A percentile compares a stretch with the other conserved stretches of the same genome.
phyloP scores from a whole-genome alignment of 2,113 vertebrate species.

The Centropus bengalensis region DNA sequence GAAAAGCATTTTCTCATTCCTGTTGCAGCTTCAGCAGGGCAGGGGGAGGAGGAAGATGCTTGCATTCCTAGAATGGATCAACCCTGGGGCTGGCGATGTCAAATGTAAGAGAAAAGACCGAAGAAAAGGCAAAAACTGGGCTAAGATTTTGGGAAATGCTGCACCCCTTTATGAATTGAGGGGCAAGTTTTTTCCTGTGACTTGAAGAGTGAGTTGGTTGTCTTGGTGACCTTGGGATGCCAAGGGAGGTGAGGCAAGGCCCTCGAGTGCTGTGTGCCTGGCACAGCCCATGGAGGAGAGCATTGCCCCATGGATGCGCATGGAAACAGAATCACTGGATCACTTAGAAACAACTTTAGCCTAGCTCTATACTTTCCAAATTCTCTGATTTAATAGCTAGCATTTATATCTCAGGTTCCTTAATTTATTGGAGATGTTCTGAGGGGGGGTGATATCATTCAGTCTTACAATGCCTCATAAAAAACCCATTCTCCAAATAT shows the following conservation, averaged over 20 bases:
- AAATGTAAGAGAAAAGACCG: neutral
- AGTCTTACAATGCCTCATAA: constrained; percentile 14
- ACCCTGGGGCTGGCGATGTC: neutral
- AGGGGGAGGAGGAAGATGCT: neutral
- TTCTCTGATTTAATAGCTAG: neutral
- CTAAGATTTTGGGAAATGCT: neutral
- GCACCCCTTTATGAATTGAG: neutral
- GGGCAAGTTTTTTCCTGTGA: neutral
- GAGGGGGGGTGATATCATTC: neutral
- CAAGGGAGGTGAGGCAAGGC: neutral
- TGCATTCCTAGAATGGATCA: neutral
- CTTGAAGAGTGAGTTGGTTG: rapidly evolving
- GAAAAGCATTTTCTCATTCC: constrained; percentile 24
- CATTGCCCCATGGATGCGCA: neutral
- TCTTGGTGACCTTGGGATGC: neutral
- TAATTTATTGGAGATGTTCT: constrained; percentile 36
- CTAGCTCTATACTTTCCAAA: neutral
- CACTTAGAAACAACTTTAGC: neutral
- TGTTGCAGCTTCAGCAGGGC: neutral
- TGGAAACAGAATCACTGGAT: no score
- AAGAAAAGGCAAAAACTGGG: neutral
- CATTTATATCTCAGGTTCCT: neutral
- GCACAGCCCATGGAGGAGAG: neutral
- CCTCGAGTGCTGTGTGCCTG: neutral
- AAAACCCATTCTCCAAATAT: constrained; percentile 51